Conservation (phyloP, 2,888 invertebrate species). For the Eurois occulta region DNA sequence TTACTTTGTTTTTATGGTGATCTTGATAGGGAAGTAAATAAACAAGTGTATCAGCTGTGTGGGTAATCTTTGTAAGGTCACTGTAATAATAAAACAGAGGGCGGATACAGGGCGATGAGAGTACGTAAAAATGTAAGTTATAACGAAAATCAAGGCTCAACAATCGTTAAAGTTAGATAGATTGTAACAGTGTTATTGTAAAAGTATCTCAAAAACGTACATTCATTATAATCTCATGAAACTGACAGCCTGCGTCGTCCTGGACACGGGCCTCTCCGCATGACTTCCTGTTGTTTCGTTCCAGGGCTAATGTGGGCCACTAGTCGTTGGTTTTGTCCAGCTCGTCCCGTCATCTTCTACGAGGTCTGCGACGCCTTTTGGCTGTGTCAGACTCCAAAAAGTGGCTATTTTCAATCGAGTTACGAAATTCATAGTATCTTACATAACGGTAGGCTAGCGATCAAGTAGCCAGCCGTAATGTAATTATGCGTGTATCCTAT, state of each 20-base stretch:
- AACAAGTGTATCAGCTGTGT: conserved; percentile 28
- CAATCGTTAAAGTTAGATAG: neutral
- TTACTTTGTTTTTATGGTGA: conserved; percentile 21
- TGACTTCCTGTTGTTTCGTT: no score
- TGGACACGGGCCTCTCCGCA: no score
- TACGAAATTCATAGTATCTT: neutral
- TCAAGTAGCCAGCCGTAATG: conserved; percentile 17
- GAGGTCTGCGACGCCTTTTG: no score
- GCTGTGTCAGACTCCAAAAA: no score
- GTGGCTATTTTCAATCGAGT: neutral
- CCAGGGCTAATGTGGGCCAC: no score
- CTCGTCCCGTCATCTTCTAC: no score
- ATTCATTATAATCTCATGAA: neutral
- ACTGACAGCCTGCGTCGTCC: no score
- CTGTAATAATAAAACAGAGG: conserved; percentile 13
- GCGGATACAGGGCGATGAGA: neutral
- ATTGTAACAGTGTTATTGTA: neutral
- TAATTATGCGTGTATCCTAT: conserved; percentile 8
- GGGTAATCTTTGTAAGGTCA: conserved; percentile 12
- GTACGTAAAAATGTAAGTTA: neutral
- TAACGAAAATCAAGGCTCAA: neutral
- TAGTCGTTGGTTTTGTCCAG: no score
- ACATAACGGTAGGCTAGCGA: neutral
- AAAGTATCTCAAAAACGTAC: neutral
- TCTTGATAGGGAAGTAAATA: conserved; percentile 35